Evolutionary conservation across 2,797 vertebrate genomes (phyloP).

Genomic region (Lemur catta): DNA sequence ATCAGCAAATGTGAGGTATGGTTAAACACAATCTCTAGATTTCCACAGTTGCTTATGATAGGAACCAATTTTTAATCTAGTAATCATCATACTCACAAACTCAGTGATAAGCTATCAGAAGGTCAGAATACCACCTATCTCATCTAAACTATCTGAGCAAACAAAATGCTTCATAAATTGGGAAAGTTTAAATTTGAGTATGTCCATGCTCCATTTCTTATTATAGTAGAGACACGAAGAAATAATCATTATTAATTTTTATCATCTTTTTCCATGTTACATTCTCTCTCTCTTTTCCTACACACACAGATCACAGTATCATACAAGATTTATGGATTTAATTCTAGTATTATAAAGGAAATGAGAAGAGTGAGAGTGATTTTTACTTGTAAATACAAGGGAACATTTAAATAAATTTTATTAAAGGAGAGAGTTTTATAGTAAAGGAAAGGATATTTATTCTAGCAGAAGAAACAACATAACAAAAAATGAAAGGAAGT

Average conservation of each 20-base stretch:
- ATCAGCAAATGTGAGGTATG: not conserved
- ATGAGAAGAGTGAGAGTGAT: not conserved
- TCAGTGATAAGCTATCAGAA: not conserved
- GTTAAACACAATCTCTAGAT: not conserved
- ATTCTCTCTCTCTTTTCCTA: not conserved
- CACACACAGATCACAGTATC: not conserved
- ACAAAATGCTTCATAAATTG: not conserved
- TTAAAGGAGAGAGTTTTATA: not conserved
- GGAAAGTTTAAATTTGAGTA: not conserved
- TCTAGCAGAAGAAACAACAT: not conserved
- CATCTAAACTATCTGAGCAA: not conserved
- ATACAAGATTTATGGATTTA: not conserved
- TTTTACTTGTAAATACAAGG: not conserved
- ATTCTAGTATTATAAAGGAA: conserved; percentile 13
- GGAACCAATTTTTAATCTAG: not conserved
- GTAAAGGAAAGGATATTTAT: not conserved
- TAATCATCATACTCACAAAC: not conserved
- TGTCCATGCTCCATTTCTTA: not conserved
- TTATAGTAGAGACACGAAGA: not conserved
- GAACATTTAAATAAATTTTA: conserved; percentile 19
- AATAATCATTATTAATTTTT: not conserved
- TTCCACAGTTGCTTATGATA: not conserved
- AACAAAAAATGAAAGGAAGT: not conserved
- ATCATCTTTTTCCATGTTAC: not conserved
- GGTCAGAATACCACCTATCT: not conserved